Evolutionary conservation across 2,113 vertebrate genomes (phyloP), one percentile per base, ranked within the genome.

Genomic region (Zootoca vivipara): DNA sequence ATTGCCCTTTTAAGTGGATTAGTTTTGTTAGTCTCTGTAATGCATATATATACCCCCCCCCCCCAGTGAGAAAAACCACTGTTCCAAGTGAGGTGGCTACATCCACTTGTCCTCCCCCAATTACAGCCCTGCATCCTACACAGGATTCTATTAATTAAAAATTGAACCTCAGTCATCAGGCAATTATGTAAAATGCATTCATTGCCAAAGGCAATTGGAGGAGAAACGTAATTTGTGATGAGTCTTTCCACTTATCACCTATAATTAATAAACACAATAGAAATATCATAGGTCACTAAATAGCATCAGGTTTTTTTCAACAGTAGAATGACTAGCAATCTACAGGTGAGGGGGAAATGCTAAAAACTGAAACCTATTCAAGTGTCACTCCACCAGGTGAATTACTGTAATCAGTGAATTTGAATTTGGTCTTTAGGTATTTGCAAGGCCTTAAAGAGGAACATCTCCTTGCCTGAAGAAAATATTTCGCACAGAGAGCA

Each of bases 131-230:
- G 56, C 7, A 86, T 20, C 9, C 24, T 89, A 82, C 62, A 1
- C 38, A 7, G 18, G 78, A 83, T 18, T 42, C 20, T 74, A 86
- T 1, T 42, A 87, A 16, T 86, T 46, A 85, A 0, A 78, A 73
- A 75, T 72, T 82, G 56, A 65, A 64, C 0, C 2, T 88, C 16
- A 65, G 1, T 69, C 82, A 86, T 1, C 1, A 78, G 78, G 38
- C 28, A 82, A 64, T 24, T 87, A 24, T 83, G 33, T 82, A 38
- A 90, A 87, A 80, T 86, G 78, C n/a, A 72, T 73, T 74, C 79
- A 42, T 28, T 70, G 3, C 0, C 16, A 85, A 3, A 80, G 56
- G 56, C 1, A 80, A 38, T 33, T 75, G 15, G 52, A 3, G 33
- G 22, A 28, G 22, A 81, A 79, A 62, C 5, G 33, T 35, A 56